phyloP scores from a whole-genome alignment of 2,797 vertebrate genomes.

The Meda fulgida region DNA sequence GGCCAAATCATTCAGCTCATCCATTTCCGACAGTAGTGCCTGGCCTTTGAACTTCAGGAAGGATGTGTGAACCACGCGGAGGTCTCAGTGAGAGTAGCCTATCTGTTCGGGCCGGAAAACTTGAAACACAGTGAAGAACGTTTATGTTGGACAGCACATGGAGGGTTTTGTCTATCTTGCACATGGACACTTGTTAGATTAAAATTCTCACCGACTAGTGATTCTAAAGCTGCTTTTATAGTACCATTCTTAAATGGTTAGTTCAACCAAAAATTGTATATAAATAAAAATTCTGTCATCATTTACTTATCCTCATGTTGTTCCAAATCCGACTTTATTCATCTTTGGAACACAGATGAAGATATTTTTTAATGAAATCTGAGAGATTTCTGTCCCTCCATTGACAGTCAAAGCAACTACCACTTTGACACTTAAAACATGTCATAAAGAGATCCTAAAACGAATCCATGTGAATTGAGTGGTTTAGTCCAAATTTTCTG shows the following conservation, averaged over 20 bases:
- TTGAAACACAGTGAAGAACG: slow-evolving; percentile 12
- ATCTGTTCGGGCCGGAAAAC: slow-evolving; percentile 20
- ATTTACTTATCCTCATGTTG: background rate
- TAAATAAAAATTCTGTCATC: background rate
- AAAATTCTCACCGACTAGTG: background rate
- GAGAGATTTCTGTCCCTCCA: background rate
- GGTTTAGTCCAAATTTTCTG: background rate
- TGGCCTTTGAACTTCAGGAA: slow-evolving; percentile 48
- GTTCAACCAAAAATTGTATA: background rate
- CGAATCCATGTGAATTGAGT: background rate
- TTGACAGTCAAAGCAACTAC: background rate
- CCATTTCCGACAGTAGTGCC: slow-evolving; percentile 46
- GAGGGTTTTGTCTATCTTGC: background rate
- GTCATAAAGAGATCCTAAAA: background rate
- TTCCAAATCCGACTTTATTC: background rate
- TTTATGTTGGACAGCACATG: background rate
- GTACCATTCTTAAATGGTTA: background rate
- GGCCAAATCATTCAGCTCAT: slow-evolving; percentile 44
- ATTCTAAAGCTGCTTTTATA: background rate
- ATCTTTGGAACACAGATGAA: background rate
- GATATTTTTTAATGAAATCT: background rate
- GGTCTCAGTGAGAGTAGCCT: slow-evolving; percentile 19
- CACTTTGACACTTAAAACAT: background rate
- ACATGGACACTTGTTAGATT: background rate
- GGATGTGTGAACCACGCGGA: slow-evolving; percentile 39